A percentile compares a stretch with the other conserved stretches of the same genome.
phyloP scores from a whole-genome alignment of 1,140 invertebrate species.

The Bombyx mandarina region DNA sequence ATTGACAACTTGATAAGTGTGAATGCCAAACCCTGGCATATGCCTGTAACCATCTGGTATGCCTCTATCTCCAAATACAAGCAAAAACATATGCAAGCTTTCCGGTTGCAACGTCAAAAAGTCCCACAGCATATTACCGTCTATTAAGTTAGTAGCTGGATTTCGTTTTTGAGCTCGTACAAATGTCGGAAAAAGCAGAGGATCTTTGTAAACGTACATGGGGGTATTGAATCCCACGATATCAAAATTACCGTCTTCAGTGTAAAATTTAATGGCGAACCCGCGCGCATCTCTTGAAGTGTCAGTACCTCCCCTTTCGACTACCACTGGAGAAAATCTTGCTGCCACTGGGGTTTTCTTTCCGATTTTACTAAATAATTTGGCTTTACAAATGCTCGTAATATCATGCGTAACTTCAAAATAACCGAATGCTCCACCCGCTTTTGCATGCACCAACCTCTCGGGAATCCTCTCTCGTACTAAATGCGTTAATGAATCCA shows the following conservation, averaged over 20 bases:
- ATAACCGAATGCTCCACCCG: slow-evolving; percentile 93
- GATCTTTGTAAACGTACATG: slow-evolving; percentile 80
- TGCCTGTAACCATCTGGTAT: slow-evolving; percentile 86
- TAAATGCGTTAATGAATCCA: slow-evolving; percentile 93
- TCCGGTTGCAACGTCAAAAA: slow-evolving; percentile 87
- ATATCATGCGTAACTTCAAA: slow-evolving; percentile 96
- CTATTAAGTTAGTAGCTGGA: slow-evolving; percentile 77
- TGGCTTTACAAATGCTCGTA: slow-evolving; percentile 85
- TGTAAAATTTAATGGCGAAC: slow-evolving; percentile 81
- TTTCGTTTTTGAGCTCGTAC: slow-evolving; percentile 77
- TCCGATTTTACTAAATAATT: slow-evolving; percentile 85
- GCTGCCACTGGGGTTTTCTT: slow-evolving; percentile 82
- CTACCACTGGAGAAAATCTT: slow-evolving; percentile 87
- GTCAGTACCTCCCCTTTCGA: slow-evolving; percentile 88
- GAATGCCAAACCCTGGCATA: slow-evolving; percentile 76
- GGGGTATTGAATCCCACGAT: slow-evolving; percentile 81
- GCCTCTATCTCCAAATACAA: slow-evolving; percentile 83
- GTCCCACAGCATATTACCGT: slow-evolving; percentile 91
- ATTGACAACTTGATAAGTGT: slow-evolving; percentile 80
- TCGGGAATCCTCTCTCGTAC: slow-evolving; percentile 93
- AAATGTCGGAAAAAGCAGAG: slow-evolving; percentile 74
- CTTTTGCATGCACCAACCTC: slow-evolving; percentile 94
- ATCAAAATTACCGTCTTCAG: slow-evolving; percentile 82
- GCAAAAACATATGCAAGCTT: slow-evolving; percentile 74
- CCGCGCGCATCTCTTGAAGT: slow-evolving; percentile 79